Percentiles rank a stretch among this genome's conserved stretches.
These are phyloP conservation scores for Apis laboriosa DNA, from an alignment of 1,140 invertebrate genomes.

Conservation along the genomic window DNA sequence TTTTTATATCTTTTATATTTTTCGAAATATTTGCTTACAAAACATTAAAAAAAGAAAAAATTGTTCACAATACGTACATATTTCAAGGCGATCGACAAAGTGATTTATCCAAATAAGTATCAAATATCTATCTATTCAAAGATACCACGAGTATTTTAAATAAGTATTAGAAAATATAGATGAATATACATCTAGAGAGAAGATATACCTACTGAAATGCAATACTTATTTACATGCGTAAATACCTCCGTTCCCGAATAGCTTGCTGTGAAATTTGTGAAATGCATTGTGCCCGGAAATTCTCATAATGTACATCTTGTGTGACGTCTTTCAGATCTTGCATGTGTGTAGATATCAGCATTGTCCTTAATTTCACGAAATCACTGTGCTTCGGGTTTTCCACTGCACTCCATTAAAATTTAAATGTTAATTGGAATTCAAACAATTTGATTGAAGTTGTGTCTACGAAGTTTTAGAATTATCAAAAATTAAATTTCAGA, in stretches of 20 bases:
- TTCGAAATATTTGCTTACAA: too few relatives aligned
- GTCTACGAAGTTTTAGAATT: too few relatives aligned
- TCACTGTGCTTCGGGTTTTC: slow-evolving; percentile 99
- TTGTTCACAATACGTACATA: too few relatives aligned
- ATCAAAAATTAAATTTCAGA: too few relatives aligned
- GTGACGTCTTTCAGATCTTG: slow-evolving; percentile 97
- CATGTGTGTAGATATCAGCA: slow-evolving; percentile 98
- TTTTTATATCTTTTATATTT: too few relatives aligned
- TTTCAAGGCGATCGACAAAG: too few relatives aligned
- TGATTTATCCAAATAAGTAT: too few relatives aligned
- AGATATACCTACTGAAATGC: slow-evolving; percentile 62
- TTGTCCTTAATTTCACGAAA: slow-evolving; percentile 97
- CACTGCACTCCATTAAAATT: slow-evolving; percentile 83
- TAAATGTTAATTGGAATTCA: slow-evolving; percentile 16
- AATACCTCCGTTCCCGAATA: slow-evolving; percentile 88
- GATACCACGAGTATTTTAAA: too few relatives aligned
- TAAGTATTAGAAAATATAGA: not conserved
- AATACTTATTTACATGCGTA: slow-evolving; percentile 76
- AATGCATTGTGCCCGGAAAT: slow-evolving; percentile 95
- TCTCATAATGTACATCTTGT: slow-evolving; percentile 97
- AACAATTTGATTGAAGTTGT: too few relatives aligned
- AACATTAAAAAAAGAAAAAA: too few relatives aligned
- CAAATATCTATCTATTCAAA: too few relatives aligned
- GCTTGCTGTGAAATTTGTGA: slow-evolving; percentile 94
- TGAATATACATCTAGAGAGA: slow-evolving; percentile 6